Percentiles rank a stretch among this genome's conserved stretches.
These are phyloP conservation scores for Trichacis sp. DNA, from an alignment of 2,888 invertebrate species.

Conservation along the genomic window DNA sequence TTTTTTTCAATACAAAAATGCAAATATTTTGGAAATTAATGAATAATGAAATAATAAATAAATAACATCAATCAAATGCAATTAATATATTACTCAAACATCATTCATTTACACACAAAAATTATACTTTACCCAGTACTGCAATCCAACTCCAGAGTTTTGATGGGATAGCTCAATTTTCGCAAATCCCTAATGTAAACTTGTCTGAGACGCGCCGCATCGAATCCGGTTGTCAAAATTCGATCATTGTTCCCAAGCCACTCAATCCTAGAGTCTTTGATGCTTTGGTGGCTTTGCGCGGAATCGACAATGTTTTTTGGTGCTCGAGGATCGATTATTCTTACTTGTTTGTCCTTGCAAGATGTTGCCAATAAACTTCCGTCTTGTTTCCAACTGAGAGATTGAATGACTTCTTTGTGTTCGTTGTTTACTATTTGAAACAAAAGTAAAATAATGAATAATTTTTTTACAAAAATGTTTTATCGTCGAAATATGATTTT, in stretches of 20 bases:
- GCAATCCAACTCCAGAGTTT: conserved; percentile 84
- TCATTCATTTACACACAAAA: too few species aligned
- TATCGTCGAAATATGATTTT: conserved; percentile 3
- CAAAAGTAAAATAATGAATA: conserved; percentile 1
- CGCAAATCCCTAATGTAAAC: conserved; percentile 89
- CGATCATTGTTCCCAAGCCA: conserved; percentile 90
- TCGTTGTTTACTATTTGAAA: conserved; percentile 70
- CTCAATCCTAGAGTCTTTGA: conserved; percentile 90
- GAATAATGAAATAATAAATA: too few species aligned
- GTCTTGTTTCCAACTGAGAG: conserved; percentile 90
- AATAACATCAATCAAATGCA: too few species aligned
- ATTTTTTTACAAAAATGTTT: too few species aligned
- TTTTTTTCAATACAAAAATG: too few species aligned
- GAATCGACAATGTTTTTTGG: conserved; percentile 70
- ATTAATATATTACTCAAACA: too few species aligned
- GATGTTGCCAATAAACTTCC: conserved; percentile 86
- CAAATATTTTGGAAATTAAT: too few species aligned
- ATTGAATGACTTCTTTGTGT: conserved; percentile 90
- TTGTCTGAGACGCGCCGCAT: conserved; percentile 86
- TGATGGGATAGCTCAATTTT: conserved; percentile 82
- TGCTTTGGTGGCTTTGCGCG: conserved; percentile 87
- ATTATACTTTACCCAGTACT: conserved; percentile 85
- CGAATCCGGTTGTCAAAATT: conserved; percentile 91
- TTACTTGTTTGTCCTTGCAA: conserved; percentile 90
- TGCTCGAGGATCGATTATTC: conserved; percentile 85